phyloP scores from a whole-genome alignment of 2,888 invertebrate genomes.

The Nebria salina region DNA sequence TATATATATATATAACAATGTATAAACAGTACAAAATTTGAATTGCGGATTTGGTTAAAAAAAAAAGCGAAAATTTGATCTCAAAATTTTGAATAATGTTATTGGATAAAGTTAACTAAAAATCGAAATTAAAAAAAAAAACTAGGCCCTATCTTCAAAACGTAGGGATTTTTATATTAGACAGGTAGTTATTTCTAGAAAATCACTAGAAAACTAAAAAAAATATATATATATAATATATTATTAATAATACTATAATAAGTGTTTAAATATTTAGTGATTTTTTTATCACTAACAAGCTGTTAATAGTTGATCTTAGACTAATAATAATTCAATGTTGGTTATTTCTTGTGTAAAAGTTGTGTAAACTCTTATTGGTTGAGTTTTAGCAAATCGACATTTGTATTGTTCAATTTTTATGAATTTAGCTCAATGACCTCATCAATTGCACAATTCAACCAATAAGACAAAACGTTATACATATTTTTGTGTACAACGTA shows the following conservation, averaged over 20 bases:
- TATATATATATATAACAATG: constrained; percentile 22
- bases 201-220: constrained; percentile 10
- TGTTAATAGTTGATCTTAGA: constrained; percentile 7
- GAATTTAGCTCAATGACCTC: constrained; percentile 52
- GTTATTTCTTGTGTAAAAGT: constrained; percentile 14
- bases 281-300: constrained; percentile 11
- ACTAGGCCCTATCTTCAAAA: neutral
- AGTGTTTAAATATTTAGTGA: constrained; percentile 10
- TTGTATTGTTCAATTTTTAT: constrained; percentile 12
- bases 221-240: neutral
- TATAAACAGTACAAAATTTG: constrained; percentile 34
- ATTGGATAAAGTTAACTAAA: neutral
- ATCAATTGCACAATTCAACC: constrained; percentile 48
- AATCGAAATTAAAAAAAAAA: constrained; percentile 6
- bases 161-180: constrained; percentile 7
- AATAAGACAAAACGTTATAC: neutral
- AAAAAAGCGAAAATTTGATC: constrained; percentile 23
- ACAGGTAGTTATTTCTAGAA: constrained; percentile 10
- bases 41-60: constrained; percentile 8
- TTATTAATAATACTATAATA: constrained; percentile 12
- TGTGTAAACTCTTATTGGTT: neutral
- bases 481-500: neutral
- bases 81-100: constrained; percentile 20
- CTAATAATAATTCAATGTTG: constrained; percentile 20
- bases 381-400: neutral